These are phyloP conservation scores for Trichomycterus rosablanca DNA, from an alignment of 2,113 vertebrate species.

Conservation along the genomic window DNA sequence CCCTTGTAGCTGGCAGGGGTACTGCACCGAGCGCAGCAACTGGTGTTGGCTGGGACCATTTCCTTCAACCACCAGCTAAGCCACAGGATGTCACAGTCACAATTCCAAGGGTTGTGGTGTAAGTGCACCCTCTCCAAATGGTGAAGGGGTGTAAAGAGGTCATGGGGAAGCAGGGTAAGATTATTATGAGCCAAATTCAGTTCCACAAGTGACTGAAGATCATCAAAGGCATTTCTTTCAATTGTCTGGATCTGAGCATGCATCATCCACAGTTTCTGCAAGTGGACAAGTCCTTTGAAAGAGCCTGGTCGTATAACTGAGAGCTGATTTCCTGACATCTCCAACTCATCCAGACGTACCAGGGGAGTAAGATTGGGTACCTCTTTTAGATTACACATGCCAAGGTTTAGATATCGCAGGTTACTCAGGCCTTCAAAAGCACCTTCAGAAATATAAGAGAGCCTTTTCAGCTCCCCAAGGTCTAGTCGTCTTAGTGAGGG, in stretches of 20 bases:
- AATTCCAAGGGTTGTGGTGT: slow-evolving; percentile 99
- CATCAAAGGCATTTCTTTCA: slow-evolving; percentile 96
- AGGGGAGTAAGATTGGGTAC: slow-evolving; percentile 97
- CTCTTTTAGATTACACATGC: slow-evolving; percentile 98
- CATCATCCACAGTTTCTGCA: slow-evolving; percentile 99
- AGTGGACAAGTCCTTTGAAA: slow-evolving; percentile 96
- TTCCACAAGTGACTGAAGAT: slow-evolving; percentile 95
- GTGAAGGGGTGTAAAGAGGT: slow-evolving; percentile 96
- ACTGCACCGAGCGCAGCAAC: slow-evolving; percentile 95
- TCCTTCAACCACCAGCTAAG: slow-evolving; percentile 99
- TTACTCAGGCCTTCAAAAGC: slow-evolving; percentile 98
- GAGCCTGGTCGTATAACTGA: slow-evolving; percentile 89
- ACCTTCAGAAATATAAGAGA: slow-evolving; percentile 97
- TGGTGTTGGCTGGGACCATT: slow-evolving; percentile 95
- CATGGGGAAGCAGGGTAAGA: slow-evolving; percentile 94
- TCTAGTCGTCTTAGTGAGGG: slow-evolving; percentile 91
- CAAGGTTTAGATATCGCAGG: slow-evolving; percentile 97
- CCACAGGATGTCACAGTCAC: slow-evolving; percentile 98
- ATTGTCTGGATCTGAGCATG: slow-evolving; percentile 98
- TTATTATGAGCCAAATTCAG: slow-evolving; percentile 98
- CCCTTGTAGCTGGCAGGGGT: slow-evolving; percentile 88
- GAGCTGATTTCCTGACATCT: slow-evolving; percentile 97
- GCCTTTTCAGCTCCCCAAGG: slow-evolving; percentile 93
- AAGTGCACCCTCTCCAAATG: slow-evolving; percentile 93
- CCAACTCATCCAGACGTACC: slow-evolving; percentile 91